Evolutionary conservation across 2,888 invertebrate species (phyloP).

Genomic region (Acronicta alni): DNA sequence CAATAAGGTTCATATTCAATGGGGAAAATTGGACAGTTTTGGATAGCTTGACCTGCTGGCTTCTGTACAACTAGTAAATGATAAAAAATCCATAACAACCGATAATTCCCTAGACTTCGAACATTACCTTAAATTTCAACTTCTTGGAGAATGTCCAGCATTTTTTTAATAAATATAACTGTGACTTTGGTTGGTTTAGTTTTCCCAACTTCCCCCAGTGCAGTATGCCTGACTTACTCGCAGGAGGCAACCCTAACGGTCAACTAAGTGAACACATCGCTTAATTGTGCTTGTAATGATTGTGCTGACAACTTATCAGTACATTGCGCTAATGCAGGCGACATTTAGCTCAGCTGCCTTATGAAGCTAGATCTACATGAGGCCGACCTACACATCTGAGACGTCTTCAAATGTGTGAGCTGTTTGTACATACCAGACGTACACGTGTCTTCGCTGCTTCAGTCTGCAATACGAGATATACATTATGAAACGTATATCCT

Average conservation of each 20-base stretch:
- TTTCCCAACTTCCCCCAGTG: slow-evolving; percentile 6
- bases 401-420: too few relatives aligned
- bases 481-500: too few relatives aligned
- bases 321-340: slow-evolving; percentile 37
- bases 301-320: slow-evolving; percentile 39
- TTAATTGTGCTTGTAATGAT: slow-evolving; percentile 50
- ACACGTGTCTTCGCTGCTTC: too few relatives aligned
- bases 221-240: slow-evolving; percentile 15
- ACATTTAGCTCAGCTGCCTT: slow-evolving; percentile 21
- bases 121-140: slow-evolving; percentile 1
- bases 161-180: slow-evolving; percentile 18
- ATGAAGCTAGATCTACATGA: too few relatives aligned
- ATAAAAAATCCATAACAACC: not conserved
- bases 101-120: not conserved
- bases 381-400: too few relatives aligned
- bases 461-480: too few relatives aligned
- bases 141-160: slow-evolving; percentile 18
- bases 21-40: too few relatives aligned
- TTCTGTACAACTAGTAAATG: not conserved
- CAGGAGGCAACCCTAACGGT: slow-evolving; percentile 22
- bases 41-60: too few relatives aligned
- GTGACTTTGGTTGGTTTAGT: slow-evolving; percentile 20
- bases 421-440: too few relatives aligned
- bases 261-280: slow-evolving; percentile 46
- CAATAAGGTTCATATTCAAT: too few relatives aligned